A percentile compares a stretch with the other conserved stretches of the same genome.
Conservation (phyloP, 2,797 vertebrate species). For the Danio tinwini region DNA sequence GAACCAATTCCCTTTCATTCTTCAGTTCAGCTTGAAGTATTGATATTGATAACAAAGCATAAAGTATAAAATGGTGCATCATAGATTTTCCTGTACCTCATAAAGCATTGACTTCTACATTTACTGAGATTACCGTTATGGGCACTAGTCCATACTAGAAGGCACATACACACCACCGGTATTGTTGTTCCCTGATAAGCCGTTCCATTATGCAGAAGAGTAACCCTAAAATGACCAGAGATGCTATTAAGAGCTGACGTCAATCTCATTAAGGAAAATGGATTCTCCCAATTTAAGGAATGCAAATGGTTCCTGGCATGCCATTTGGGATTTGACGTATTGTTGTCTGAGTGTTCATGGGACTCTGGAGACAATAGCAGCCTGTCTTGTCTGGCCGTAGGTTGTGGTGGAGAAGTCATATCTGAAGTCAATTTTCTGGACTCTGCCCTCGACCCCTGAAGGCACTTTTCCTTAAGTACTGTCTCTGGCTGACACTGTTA, state of each 20-base stretch:
- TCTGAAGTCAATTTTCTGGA: constrained; percentile 62
- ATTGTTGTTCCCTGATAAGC: constrained; percentile 44
- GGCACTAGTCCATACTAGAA: constrained; percentile 19
- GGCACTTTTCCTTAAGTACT: constrained; percentile 33
- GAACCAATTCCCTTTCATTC: no score
- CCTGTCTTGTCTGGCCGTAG: constrained; percentile 49
- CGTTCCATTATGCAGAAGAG: constrained; percentile 41
- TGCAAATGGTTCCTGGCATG: constrained; percentile 64
- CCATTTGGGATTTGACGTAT: constrained; percentile 53
- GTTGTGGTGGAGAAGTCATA: constrained; percentile 43
- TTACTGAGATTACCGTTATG: constrained; percentile 17
- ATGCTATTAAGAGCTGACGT: constrained; percentile 61
- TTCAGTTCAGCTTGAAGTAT: no score
- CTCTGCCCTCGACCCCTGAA: constrained; percentile 42
- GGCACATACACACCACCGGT: constrained; percentile 31
- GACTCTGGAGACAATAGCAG: constrained; percentile 59
- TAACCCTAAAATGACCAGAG: constrained; percentile 42
- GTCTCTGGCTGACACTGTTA: constrained; percentile 61
- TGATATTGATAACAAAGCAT: not conserved
- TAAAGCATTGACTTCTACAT: not conserved
- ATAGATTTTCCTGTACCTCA: not conserved
- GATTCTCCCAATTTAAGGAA: constrained; percentile 61
- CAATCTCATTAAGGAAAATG: constrained; percentile 60
- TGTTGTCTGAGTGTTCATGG: constrained; percentile 48
- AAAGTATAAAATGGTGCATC: not conserved